Evolutionary conservation across 2,888 invertebrate genomes (phyloP), one percentile per base, ranked within the genome.

Genomic region (Aporophyla nigra): DNA sequence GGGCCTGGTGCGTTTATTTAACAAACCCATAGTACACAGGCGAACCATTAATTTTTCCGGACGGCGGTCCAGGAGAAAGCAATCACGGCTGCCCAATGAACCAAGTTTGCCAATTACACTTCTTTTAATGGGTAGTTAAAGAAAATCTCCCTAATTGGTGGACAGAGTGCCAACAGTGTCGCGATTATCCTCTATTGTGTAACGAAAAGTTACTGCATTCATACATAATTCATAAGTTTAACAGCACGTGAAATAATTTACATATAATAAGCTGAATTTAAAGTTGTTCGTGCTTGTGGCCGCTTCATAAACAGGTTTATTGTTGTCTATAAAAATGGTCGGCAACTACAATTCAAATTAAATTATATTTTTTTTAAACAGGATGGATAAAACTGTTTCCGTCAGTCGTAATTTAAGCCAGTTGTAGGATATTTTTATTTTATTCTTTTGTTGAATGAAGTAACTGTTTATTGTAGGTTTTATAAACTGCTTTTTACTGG

Each of bases 51-150:
- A 92, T 93, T 93, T 92, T 92, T 93, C 93, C 92, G 90, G 88
- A 90, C 89, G 87, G 83, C 90, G 91, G 89, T 89, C 91, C 90
- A 90, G 88, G 90, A 91, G 92, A 93, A 93, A 93, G 93, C 93
- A 94, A 94, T 95, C 94, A 93, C 90, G 90, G 91, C 88, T 92
- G 91, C 93, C 91, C 94, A 94, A 94, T 94, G 94, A 94, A 94
- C 91, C 94, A 94, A 94, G 92, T 94, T 94, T 91, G 90, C 93
- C 94, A 94, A 95, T 95, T 94, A 95, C 92, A 92, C 92, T 91
- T 94, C 92, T 94, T 94, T 93, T 93, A 93, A 95, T 93, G 91
- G 93, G 91, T 91, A 91, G 92, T 94, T 93, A 91, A 92, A 93
- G 92, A 89, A 93, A 93, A 93, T 93, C 92, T 93, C 89, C 92